phyloP scores from a whole-genome alignment of 2,113 vertebrate genomes.

The Corythornis vintsioides region DNA sequence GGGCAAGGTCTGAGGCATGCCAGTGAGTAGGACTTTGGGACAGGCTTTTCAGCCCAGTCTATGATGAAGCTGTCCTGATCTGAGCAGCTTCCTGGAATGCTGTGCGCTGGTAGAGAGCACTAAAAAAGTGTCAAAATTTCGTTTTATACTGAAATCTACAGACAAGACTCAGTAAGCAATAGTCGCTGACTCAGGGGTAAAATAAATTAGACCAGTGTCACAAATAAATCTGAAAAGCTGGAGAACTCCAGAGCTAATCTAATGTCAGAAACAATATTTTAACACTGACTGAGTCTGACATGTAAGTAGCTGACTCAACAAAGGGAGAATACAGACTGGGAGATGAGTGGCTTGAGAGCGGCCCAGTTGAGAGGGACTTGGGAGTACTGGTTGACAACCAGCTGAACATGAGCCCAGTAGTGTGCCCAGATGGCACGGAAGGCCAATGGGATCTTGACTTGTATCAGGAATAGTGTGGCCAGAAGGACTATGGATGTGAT shows the following conservation, averaged over 20 bases:
- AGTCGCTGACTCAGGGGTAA: neutral
- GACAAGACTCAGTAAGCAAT: neutral
- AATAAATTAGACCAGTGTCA: neutral
- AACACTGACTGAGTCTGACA: neutral
- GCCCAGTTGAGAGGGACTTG: no score
- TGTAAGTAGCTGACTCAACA: neutral
- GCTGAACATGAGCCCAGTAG: no score
- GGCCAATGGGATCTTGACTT: no score
- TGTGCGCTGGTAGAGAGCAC: accelerated
- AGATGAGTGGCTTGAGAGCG: no score
- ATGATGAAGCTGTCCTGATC: neutral
- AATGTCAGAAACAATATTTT: neutral
- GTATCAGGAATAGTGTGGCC: no score
- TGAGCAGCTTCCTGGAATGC: neutral
- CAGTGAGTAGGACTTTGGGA: accelerated
- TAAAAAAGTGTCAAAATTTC: neutral
- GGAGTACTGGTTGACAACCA: no score
- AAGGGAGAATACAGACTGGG: neutral
- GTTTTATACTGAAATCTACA: neutral
- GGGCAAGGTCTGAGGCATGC: neutral
- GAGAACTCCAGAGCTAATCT: neutral
- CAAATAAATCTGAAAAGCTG: conserved; percentile 11
- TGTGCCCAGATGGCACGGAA: no score
- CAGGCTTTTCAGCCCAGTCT: neutral
- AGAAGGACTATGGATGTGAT: no score